Conservation (phyloP, 2,113 vertebrate species). For the Grallaria varia region DNA sequence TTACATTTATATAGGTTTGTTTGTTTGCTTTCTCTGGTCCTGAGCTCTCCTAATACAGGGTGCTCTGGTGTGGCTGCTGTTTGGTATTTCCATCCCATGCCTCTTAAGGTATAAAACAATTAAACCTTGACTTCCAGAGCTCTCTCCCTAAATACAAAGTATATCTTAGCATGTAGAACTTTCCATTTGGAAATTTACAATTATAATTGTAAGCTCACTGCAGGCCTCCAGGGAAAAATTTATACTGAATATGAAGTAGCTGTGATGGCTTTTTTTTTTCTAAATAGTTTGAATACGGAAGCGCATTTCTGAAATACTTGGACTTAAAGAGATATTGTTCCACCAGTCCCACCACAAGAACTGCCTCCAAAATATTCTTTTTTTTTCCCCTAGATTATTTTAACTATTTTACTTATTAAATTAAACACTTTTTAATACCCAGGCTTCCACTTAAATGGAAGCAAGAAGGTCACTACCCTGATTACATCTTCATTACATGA, state of each 20-base stretch:
- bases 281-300: neutral
- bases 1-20: neutral
- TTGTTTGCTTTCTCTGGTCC: neutral
- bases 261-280: neutral
- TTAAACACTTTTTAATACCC: neutral
- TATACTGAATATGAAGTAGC: slow-evolving; percentile 34
- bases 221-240: slow-evolving; percentile 6
- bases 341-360: neutral
- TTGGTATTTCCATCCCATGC: neutral
- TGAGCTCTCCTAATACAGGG: neutral
- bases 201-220: slow-evolving; percentile 35
- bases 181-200: slow-evolving; percentile 45
- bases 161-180: neutral
- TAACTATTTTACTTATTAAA: neutral
- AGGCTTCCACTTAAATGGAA: neutral
- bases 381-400: neutral
- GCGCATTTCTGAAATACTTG: neutral
- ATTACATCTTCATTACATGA: neutral
- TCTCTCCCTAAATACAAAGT: neutral
- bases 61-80: neutral
- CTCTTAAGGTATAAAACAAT: slow-evolving; percentile 8
- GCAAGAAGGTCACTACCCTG: neutral
- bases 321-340: neutral
- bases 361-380: neutral
- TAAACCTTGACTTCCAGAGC: slow-evolving; percentile 1